Base-by-base conservation (phyloP, 2,888 invertebrate species). In the Beris morrisii region DNA sequence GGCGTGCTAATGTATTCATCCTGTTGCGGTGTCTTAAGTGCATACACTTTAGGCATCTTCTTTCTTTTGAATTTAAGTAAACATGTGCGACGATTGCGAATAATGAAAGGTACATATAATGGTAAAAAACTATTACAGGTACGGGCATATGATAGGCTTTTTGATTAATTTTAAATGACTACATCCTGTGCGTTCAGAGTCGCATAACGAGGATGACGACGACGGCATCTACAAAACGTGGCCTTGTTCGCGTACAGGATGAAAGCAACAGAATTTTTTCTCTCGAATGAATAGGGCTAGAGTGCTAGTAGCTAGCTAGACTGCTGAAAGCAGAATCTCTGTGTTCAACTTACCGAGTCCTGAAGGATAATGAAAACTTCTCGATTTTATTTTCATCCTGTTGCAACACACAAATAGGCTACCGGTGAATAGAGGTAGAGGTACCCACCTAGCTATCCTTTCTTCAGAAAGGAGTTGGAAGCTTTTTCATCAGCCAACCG, bases 101-200 rank as follows among this genome's bases (percentile, higher is more conserved):
- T 48, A 59, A 59, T 59, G 48, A 9, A 59, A 31, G 32, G 50
- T 58, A 13, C 30, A 30, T 48, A 50, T 15, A 13, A 15, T 32
- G 46, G 13, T 45, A 32, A 31, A 6, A 46, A 59, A 48, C 28
- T 59, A 59, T 46, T 48, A 12, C 48, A 31, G 31, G 28, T 48
- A 48, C 48, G 48, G 31, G 46, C 48, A 59, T 50, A 59, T 9
- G 32, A 32, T 50, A 59, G 59, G 59, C 48, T 59, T 59, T 59
- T 59, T 59, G 44, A 59, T 59, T 59, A 59, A 48, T 48, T 59
- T 59, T 59, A 50, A 59, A 59, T 48, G 59, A 48, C 32, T 31
- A 59, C 31, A 31, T 50, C 15, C 15, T 48, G 13, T 31, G 59
- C 31, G 12, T n/a, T 9, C 13, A 50, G 46, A 46, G 30, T 32